A percentile compares a stretch with the other conserved stretches of the same genome.
Evolutionary conservation across 2,113 vertebrate species (phyloP).

Genomic region (Sigmodon hispidus): DNA sequence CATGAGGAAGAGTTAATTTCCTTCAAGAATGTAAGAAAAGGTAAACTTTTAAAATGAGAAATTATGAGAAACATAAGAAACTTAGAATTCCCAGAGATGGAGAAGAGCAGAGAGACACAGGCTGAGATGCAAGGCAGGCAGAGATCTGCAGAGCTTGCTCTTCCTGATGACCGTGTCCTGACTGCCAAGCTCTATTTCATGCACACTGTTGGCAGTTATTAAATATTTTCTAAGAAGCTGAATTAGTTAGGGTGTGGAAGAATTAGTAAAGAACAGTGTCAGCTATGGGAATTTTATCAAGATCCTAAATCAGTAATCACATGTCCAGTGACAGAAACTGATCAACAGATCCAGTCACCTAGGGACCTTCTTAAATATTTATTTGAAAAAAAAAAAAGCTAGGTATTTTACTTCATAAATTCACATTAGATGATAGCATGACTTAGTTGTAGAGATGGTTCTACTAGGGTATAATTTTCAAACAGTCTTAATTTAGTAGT

Average conservation of each 20-base stretch:
- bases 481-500: background rate
- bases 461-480: background rate
- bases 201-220: background rate
- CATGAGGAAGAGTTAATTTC: background rate
- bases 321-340: background rate
- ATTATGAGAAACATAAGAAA: background rate
- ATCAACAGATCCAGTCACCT: background rate
- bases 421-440: background rate
- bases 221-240: conserved; percentile 29
- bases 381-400: background rate
- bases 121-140: background rate
- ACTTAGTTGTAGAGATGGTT: background rate
- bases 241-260: background rate
- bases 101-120: background rate
- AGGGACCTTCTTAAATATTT: background rate
- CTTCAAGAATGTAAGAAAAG: background rate
- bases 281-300: background rate
- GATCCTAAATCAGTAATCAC: background rate
- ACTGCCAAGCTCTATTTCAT: conserved; percentile 1
- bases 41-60: background rate
- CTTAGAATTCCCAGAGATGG: background rate
- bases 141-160: background rate
- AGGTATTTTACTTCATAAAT: background rate
- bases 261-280: background rate
- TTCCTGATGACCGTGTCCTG: background rate